Conservation (phyloP, 2,888 invertebrate species). For the Globia sparganii region DNA sequence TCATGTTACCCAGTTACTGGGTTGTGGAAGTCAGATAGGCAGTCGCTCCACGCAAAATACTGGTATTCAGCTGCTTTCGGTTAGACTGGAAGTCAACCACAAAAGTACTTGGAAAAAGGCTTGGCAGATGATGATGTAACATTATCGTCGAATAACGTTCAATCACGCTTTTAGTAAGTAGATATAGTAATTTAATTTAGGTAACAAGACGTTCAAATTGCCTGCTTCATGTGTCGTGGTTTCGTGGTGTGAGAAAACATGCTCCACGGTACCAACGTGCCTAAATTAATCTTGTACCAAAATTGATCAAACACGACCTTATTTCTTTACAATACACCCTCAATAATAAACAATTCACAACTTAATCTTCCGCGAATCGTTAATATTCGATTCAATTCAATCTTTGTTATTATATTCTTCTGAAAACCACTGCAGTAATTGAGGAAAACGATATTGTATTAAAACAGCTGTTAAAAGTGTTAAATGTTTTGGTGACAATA, state of each 20-base stretch:
- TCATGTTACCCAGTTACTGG: background rate
- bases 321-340: constrained; percentile 32
- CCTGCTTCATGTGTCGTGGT: constrained; percentile 1
- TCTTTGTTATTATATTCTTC: constrained; percentile 11
- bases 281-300: constrained; percentile 29
- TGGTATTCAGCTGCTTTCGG: background rate
- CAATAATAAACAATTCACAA: constrained; percentile 44
- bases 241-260: constrained; percentile 19
- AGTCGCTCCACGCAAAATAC: too few species aligned
- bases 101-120: background rate
- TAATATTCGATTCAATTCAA: background rate
- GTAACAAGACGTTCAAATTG: constrained; percentile 23
- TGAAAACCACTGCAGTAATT: constrained; percentile 37
- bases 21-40: background rate
- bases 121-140: background rate
- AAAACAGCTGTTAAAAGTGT: constrained; percentile 63
- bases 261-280: background rate
- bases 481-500: constrained; percentile 46
- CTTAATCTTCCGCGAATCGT: constrained; percentile 35
- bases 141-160: background rate
- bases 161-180: constrained; percentile 7
- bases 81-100: background rate
- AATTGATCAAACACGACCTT: constrained; percentile 47
- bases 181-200: constrained; percentile 16
- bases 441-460: constrained; percentile 57